Evolutionary conservation across 2,888 invertebrate genomes (phyloP), one percentile per base, ranked within the genome.

Genomic region (Pyrgus malvae): DNA sequence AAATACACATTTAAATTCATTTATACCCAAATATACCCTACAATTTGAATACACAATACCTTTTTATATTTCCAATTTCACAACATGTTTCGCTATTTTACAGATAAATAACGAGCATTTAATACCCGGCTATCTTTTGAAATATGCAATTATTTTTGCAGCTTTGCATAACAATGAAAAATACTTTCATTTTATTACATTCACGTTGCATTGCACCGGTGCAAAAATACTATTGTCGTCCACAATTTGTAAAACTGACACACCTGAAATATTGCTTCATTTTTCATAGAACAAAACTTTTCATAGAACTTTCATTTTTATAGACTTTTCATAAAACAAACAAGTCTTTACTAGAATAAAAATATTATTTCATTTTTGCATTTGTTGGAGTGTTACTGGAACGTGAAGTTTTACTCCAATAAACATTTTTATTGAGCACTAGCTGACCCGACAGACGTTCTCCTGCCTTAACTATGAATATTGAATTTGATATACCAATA

Each of bases 241-340:
- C 11, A 6, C 17, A 25, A 33, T 50, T 35, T 50, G 31, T 42
- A 21, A 17, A 50, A 42, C 50, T 50, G 42, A 41, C 50, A 50
- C 50, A 42, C 33, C 41, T 42, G 50, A 42, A 50, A 50, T 42
- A 50, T 42, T 50, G 50, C 42, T 50, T 42, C 50, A 42, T 42
- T 33, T 50, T 50, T 50, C 25, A 42, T 50, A 33, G 2, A 23
- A 37, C 23, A 16, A 37, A n/a, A n/a, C n/a, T n/a, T n/a, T n/a
- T n/a, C n/a, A n/a, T 14, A 27, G 23, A 11, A 11, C 3, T 11
- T 12, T 21, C 12, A n/a, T n/a, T n/a, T n/a, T n/a, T n/a, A n/a
- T n/a, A n/a, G n/a, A n/a, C n/a, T n/a, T n/a, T n/a, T n/a, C n/a
- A n/a, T n/a, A 16, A 37, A 14, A 35, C 16, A 35, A 35, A 6